phyloP scores from a whole-genome alignment of 2,113 vertebrate species.

The Varanus salvator region DNA sequence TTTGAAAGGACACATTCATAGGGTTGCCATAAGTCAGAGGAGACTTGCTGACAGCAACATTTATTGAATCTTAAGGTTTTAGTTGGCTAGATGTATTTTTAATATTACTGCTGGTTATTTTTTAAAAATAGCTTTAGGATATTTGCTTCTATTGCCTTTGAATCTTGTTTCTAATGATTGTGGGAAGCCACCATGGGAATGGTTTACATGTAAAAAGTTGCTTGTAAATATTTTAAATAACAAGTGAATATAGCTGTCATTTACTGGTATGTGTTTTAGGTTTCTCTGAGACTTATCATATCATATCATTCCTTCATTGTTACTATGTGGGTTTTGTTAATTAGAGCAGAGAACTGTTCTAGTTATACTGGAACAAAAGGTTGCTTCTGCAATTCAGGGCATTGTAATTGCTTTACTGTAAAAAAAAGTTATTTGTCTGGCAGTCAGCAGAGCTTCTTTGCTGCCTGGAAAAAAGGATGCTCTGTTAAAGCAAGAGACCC shows the following conservation, averaged over 20 bases:
- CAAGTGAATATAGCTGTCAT: not conserved
- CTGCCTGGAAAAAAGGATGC: not conserved
- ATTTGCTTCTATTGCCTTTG: not conserved
- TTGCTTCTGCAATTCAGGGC: slow-evolving; percentile 20
- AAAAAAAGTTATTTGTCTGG: slow-evolving; percentile 21
- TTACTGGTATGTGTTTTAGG: not conserved
- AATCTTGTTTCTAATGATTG: not conserved
- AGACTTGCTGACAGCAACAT: too few relatives aligned
- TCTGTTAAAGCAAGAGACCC: not conserved
- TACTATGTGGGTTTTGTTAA: not conserved
- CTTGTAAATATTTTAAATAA: not conserved
- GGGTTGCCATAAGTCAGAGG: too few relatives aligned
- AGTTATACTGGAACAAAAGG: not conserved
- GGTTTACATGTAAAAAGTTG: not conserved
- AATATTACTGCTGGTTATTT: not conserved
- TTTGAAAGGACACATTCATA: too few relatives aligned
- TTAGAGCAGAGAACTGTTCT: not conserved
- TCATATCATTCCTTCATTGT: not conserved
- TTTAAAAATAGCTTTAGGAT: not conserved
- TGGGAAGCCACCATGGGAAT: not conserved
- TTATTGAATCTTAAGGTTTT: not conserved
- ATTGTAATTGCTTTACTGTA: slow-evolving; percentile 30
- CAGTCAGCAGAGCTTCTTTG: not conserved
- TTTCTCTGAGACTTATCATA: slow-evolving; percentile 1
- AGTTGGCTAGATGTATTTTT: not conserved